phyloP scores from a whole-genome alignment of 2,888 invertebrate species.

The Lasius fuliginosus region DNA sequence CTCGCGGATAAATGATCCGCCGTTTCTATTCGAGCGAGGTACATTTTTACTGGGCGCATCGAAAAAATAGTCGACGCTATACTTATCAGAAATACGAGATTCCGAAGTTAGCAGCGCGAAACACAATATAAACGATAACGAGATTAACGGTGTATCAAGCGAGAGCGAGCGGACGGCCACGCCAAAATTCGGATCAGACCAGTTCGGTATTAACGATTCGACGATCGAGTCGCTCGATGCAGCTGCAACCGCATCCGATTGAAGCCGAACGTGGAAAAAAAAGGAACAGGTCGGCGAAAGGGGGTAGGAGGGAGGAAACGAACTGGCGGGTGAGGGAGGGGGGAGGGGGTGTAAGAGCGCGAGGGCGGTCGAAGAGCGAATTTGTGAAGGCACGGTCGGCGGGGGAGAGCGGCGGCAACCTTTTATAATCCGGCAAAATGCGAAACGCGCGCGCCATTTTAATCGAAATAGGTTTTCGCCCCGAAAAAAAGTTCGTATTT shows the following conservation, averaged over 20 bases:
- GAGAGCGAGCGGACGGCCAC: conserved; percentile 33
- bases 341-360: conserved; percentile 57
- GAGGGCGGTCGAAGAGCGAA: conserved; percentile 70
- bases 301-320: conserved; percentile 53
- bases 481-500: conserved; percentile 85
- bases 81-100: conserved; percentile 57
- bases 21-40: conserved; percentile 25
- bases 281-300: conserved; percentile 43
- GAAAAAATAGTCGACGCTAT: conserved; percentile 51
- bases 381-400: conserved; percentile 59
- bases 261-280: conserved; percentile 69
- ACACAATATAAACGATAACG: conserved; percentile 56
- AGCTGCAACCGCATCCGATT: conserved; percentile 67
- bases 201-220: conserved; percentile 56
- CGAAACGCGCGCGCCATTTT: conserved; percentile 85
- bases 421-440: conserved; percentile 85
- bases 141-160: conserved; percentile 57
- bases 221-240: conserved; percentile 62
- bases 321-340: neutral
- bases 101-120: conserved; percentile 52
- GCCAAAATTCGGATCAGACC: conserved; percentile 59
- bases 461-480: conserved; percentile 86
- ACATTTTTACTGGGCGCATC: conserved; percentile 23
- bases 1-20: conserved; percentile 13
- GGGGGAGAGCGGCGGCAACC: conserved; percentile 77